These are phyloP conservation scores for Glyphotaelius pellucidus DNA, from an alignment of 2,888 invertebrate genomes.

Conservation along the genomic window DNA sequence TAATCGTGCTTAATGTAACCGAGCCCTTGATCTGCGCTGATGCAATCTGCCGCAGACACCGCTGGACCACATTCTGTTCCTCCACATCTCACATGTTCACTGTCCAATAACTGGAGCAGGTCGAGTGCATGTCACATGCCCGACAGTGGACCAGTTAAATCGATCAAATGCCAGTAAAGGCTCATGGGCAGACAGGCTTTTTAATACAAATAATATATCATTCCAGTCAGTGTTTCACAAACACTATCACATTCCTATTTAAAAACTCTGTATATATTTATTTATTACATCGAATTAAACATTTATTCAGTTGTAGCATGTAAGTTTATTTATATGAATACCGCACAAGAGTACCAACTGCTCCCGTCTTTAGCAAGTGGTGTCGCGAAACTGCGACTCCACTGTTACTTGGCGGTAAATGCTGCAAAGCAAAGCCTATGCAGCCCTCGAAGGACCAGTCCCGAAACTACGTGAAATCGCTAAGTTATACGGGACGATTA, in stretches of 20 bases:
- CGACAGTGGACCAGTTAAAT: not conserved
- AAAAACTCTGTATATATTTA: no score
- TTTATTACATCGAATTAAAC: no score
- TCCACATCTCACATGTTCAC: not conserved
- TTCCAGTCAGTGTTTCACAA: not conserved
- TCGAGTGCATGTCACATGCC: not conserved
- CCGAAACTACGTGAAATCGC: no score
- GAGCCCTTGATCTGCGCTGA: not conserved
- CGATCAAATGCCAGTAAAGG: not conserved
- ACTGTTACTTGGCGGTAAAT: no score
- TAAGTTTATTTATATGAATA: no score
- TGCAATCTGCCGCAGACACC: not conserved
- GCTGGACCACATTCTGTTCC: not conserved
- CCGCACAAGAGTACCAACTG: no score
- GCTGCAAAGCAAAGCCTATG: no score
- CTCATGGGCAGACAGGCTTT: not conserved
- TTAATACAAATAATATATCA: not conserved
- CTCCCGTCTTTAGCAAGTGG: no score
- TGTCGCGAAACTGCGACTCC: no score
- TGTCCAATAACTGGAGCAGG: not conserved
- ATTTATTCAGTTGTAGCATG: no score
- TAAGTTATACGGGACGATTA: no score
- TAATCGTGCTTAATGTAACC: not conserved
- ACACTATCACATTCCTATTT: not conserved
- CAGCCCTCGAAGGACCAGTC: no score